A percentile compares a stretch with the other conserved stretches of the same genome.
phyloP scores from a whole-genome alignment of 2,113 vertebrate species.

The Odontesthes bonariensis region DNA sequence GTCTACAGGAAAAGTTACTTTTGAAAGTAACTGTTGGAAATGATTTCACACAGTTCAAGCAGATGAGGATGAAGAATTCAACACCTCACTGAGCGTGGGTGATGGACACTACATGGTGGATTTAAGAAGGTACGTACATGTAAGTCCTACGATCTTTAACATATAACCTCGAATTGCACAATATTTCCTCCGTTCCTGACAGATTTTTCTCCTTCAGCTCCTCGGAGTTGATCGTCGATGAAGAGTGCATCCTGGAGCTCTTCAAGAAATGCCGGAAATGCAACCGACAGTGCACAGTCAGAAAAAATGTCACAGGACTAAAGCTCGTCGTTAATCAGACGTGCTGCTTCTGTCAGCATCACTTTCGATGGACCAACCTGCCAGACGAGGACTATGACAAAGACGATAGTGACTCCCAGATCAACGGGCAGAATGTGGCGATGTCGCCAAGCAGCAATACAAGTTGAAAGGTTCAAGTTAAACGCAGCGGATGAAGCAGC shows the following conservation, averaged over 20 bases:
- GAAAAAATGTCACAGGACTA: conserved; percentile 28
- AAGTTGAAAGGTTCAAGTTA: neutral
- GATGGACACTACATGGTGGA: conserved; percentile 56
- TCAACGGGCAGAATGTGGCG: neutral
- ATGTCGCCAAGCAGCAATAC: neutral
- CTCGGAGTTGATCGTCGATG: conserved; percentile 45
- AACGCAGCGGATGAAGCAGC: neutral
- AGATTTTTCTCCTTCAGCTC: conserved; percentile 31
- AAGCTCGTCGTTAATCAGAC: conserved; percentile 35
- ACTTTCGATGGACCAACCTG: conserved; percentile 50
- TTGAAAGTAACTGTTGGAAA: conserved; percentile 1
- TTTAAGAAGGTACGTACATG: conserved; percentile 42
- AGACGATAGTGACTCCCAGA: neutral
- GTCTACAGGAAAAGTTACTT: neutral
- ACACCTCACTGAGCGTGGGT: conserved; percentile 42
- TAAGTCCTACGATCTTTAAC: too few relatives aligned
- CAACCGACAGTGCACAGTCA: conserved; percentile 16
- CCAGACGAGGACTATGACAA: neutral
- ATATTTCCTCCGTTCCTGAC: neutral
- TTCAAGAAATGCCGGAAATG: conserved; percentile 27
- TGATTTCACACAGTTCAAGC: conserved; percentile 15
- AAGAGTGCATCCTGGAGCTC: conserved; percentile 51
- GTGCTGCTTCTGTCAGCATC: conserved; percentile 28
- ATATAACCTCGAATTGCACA: too few relatives aligned
- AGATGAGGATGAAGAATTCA: conserved; percentile 30